Evolutionary conservation across 2,888 invertebrate genomes (phyloP), one percentile per base, ranked within the genome.

Genomic region (Drosophila rellima): DNA sequence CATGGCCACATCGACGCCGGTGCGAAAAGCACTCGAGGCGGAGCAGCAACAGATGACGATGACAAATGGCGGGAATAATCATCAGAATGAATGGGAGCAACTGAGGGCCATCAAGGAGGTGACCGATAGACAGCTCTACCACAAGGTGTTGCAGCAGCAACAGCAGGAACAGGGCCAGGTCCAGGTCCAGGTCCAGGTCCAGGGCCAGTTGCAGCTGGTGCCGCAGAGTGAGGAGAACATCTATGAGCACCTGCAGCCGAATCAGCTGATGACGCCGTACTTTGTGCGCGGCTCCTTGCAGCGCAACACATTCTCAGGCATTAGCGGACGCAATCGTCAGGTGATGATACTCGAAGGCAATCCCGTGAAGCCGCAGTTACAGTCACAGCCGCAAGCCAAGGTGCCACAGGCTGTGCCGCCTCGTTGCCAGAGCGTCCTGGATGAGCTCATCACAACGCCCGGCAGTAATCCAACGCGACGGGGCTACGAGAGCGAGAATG

Each of bases 361-460:
- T 7, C 55, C 82, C 17, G 6, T 13, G 5, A n/a, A 20, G 40
- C 23, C 42, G n/a, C n/a, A n/a, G n/a, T n/a, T n/a, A n/a, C n/a
- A n/a, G n/a, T n/a, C n/a, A n/a, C n/a, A 20, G 40, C 23, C 42
- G 2, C 23, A 23, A 23, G 23, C 23, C 23, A 23, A 7, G 23
- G 1, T 23, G 3, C 40, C 18, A 15, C 74, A 57, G 7, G 31
- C 5, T 80, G 2, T 60, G 39, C 90, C 90, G 0, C 71, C 79
- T 4, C 90, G 92, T n/a, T 90, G 90, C 37, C 93, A 92, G 64
- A 92, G 93, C 74, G 92, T 91, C 1, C 68, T 92, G 26, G 92
- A 91, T 51, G 87, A 90, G 39, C 83, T 91, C 76, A 85, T 69
- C 2, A 48, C 62, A 48, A 48, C 61, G 50, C 33, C 82, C n/a